Evolutionary conservation across 2,888 invertebrate species (phyloP).

Genomic region (Rhingia rostrata): DNA sequence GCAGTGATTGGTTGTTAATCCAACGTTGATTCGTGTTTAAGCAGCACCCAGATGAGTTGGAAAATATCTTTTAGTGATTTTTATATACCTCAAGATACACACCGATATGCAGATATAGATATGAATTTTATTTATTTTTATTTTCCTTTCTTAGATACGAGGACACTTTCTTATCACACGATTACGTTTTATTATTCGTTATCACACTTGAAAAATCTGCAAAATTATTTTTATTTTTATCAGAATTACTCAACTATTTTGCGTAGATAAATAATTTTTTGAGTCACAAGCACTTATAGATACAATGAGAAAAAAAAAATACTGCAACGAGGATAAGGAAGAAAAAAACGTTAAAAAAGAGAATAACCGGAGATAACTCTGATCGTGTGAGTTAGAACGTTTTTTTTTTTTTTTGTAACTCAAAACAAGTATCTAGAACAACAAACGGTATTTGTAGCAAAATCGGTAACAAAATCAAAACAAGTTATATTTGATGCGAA

Average conservation of each 20-base stretch:
- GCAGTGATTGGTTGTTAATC: slow-evolving; percentile 21
- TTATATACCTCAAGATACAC: background rate
- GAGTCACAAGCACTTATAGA: slow-evolving; percentile 45
- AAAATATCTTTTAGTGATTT: background rate
- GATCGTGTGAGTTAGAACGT: slow-evolving; percentile 52
- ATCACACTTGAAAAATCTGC: slow-evolving; percentile 40
- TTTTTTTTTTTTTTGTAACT: slow-evolving; percentile 17
- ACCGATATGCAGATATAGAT: background rate
- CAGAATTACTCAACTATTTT: slow-evolving; percentile 32
- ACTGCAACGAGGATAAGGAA: slow-evolving; percentile 40
- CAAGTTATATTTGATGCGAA: slow-evolving; percentile 69
- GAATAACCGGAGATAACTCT: slow-evolving; percentile 43
- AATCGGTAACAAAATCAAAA: slow-evolving; percentile 73
- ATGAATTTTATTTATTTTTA: background rate
- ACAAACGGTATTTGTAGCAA: slow-evolving; percentile 75
- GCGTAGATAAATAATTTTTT: slow-evolving; percentile 13
- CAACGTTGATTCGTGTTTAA: background rate
- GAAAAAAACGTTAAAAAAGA: slow-evolving; percentile 8
- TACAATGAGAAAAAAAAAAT: slow-evolving; percentile 14
- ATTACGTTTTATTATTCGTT: slow-evolving; percentile 24
- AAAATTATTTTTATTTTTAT: slow-evolving; percentile 28
- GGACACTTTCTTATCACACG: slow-evolving; percentile 40
- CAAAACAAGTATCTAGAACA: slow-evolving; percentile 70
- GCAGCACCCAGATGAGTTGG: background rate
- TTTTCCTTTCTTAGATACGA: background rate